Conservation (phyloP, 2,888 invertebrate species). For the Ochlodes sylvanus region DNA sequence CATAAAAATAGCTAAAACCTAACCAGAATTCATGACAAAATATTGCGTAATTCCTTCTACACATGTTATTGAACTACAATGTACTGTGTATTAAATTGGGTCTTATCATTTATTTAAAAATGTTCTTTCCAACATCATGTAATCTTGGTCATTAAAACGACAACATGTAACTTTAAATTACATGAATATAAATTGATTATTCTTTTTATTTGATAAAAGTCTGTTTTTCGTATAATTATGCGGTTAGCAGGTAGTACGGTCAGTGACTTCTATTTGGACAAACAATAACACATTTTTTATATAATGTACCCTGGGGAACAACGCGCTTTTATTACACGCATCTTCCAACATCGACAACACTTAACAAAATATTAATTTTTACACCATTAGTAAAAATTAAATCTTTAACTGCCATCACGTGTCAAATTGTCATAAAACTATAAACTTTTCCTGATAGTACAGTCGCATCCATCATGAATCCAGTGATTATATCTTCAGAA, state of each 20-base stretch:
- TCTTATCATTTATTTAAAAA: constrained; percentile 23
- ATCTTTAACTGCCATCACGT: background rate
- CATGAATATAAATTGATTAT: background rate
- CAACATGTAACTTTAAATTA: background rate
- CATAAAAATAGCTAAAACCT: constrained; percentile 21
- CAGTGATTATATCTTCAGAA: too few species aligned
- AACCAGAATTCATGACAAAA: constrained; percentile 19
- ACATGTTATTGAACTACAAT: constrained; percentile 22
- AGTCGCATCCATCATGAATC: too few species aligned
- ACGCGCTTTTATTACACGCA: too few species aligned
- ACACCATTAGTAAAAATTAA: background rate
- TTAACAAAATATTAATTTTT: background rate
- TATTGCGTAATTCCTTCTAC: constrained; percentile 14
- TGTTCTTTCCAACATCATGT: background rate
- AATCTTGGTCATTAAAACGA: background rate
- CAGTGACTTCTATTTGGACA: too few species aligned
- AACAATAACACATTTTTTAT: too few species aligned
- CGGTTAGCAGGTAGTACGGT: too few species aligned
- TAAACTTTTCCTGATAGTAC: background rate
- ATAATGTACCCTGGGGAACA: too few species aligned
- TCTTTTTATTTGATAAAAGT: too few species aligned
- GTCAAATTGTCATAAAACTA: background rate
- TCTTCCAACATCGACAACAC: background rate
- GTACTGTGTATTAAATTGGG: constrained; percentile 2
- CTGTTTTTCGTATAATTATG: too few species aligned